These are phyloP conservation scores for Troides oblongomaculatus DNA, from an alignment of 2,888 invertebrate genomes.

Conservation along the genomic window DNA sequence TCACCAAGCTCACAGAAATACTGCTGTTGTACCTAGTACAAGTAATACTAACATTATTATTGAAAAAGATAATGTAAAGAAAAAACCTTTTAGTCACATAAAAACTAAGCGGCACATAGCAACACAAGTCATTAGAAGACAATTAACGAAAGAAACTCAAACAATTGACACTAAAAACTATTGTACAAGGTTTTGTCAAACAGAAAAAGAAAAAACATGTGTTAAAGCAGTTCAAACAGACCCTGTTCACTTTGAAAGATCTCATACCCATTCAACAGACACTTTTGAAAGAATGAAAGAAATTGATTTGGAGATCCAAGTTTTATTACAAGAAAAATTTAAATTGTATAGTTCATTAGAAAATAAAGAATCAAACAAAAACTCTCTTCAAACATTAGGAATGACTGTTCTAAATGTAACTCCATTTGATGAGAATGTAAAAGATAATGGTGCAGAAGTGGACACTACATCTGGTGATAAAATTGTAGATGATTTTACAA, in stretches of 20 bases:
- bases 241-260: slow-evolving; percentile 39
- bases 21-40: slow-evolving; percentile 41
- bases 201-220: slow-evolving; percentile 44
- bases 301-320: slow-evolving; percentile 81
- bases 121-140: slow-evolving; percentile 52
- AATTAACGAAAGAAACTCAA: slow-evolving; percentile 52
- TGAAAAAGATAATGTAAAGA: slow-evolving; percentile 43
- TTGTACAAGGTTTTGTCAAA: slow-evolving; percentile 50
- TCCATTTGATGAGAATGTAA: slow-evolving; percentile 40
- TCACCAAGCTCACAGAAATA: slow-evolving; percentile 63
- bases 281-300: slow-evolving; percentile 80
- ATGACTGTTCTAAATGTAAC: slow-evolving; percentile 68
- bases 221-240: slow-evolving; percentile 57
- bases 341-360: slow-evolving; percentile 77
- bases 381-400: slow-evolving; percentile 58
- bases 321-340: slow-evolving; percentile 79
- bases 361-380: slow-evolving; percentile 50
- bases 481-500: slow-evolving; percentile 65
- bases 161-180: slow-evolving; percentile 43
- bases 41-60: slow-evolving; percentile 41
- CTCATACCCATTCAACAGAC: slow-evolving; percentile 46
- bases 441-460: slow-evolving; percentile 37
- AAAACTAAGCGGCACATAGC: slow-evolving; percentile 39
- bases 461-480: slow-evolving; percentile 47
- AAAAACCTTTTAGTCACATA: slow-evolving; percentile 39